phyloP scores from a whole-genome alignment of 2,113 vertebrate genomes.

The Callocephalon fimbriatum region DNA sequence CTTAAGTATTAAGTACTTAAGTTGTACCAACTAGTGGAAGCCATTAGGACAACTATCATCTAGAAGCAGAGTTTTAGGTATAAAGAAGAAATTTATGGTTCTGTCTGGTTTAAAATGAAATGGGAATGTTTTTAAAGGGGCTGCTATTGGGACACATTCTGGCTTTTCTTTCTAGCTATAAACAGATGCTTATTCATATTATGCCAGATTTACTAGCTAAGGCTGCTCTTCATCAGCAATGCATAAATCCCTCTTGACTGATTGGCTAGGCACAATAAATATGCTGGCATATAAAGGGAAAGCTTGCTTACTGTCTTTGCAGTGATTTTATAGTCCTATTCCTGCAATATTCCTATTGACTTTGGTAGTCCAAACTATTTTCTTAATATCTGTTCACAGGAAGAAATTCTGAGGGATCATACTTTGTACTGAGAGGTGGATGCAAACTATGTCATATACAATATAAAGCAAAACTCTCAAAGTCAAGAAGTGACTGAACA shows the following conservation, averaged over 20 bases:
- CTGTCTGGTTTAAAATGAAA: slow-evolving; percentile 16
- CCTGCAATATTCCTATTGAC: neutral
- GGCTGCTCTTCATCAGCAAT: slow-evolving; percentile 37
- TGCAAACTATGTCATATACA: neutral
- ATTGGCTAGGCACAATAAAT: neutral
- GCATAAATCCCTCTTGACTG: slow-evolving; percentile 33
- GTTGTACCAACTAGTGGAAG: neutral
- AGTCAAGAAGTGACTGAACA: neutral
- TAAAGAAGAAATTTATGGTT: neutral
- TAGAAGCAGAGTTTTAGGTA: neutral
- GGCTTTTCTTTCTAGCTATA: slow-evolving; percentile 25
- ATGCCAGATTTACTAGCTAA: slow-evolving; percentile 34
- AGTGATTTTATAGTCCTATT: neutral
- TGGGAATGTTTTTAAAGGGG: neutral
- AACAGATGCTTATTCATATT: slow-evolving; percentile 47
- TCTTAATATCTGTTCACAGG: neutral
- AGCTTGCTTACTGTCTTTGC: slow-evolving; percentile 9
- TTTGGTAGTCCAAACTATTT: neutral
- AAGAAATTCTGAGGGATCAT: neutral
- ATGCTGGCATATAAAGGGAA: neutral
- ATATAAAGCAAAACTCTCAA: neutral
- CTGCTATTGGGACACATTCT: slow-evolving; percentile 26
- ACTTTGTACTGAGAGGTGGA: neutral
- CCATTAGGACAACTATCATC: neutral
- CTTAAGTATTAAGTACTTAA: neutral